Percentiles rank a stretch among this genome's conserved stretches.
phyloP scores from a whole-genome alignment of 2,797 vertebrate species.

The Hemitrygon akajei region DNA sequence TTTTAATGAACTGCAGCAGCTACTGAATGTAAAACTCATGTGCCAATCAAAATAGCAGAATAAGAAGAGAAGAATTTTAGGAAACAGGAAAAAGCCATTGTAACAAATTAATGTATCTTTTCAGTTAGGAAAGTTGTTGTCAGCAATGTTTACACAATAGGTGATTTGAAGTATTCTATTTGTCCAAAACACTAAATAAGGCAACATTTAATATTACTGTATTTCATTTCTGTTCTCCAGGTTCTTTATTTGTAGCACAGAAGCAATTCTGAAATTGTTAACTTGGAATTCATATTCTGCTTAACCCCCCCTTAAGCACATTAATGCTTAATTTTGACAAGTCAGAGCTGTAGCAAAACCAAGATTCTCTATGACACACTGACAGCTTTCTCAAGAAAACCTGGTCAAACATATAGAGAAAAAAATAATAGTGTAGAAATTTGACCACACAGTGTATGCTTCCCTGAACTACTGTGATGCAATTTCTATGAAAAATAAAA shows the following conservation, averaged over 20 bases:
- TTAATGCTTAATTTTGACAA: background rate
- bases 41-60: background rate
- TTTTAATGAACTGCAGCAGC: background rate
- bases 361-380: background rate
- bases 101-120: background rate
- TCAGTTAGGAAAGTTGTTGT: too few species aligned
- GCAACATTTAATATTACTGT: background rate
- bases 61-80: background rate
- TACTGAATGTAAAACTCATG: background rate
- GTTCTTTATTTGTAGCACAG: background rate
- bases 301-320: background rate
- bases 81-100: background rate
- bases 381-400: too few species aligned
- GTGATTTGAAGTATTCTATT: background rate
- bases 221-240: background rate
- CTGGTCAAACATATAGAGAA: too few species aligned
- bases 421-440: too few species aligned
- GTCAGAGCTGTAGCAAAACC: background rate
- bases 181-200: background rate
- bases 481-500: too few species aligned
- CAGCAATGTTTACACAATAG: background rate
- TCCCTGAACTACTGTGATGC: too few species aligned
- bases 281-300: background rate
- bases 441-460: too few species aligned
- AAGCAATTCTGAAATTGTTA: background rate